Evolutionary conservation across 1,140 invertebrate species (phyloP).

Genomic region (Ceratina calcarata): DNA sequence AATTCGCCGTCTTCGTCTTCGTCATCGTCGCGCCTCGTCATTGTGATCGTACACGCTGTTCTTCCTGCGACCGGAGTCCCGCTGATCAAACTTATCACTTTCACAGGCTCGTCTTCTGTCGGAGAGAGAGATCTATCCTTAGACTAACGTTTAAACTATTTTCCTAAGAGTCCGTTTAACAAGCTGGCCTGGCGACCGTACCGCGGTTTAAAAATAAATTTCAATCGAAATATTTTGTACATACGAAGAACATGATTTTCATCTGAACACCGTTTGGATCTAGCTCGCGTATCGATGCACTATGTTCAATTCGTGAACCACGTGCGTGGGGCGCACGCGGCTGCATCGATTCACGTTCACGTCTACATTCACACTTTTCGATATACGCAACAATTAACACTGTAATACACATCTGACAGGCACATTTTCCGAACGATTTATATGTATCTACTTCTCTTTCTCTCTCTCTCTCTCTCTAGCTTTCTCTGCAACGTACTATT

Average conservation of each 20-base stretch:
- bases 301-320: background rate
- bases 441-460: background rate
- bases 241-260: constrained; percentile 57
- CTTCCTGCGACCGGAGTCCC: background rate
- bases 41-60: background rate
- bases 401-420: constrained; percentile 23
- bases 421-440: constrained; percentile 9
- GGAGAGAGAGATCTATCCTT: constrained; percentile 35
- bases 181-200: constrained; percentile 6
- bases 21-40: constrained; percentile 23
- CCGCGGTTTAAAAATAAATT: constrained; percentile 69
- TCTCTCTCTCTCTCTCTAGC: background rate
- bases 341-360: constrained; percentile 31
- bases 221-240: constrained; percentile 65
- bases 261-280: constrained; percentile 52
- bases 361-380: constrained; percentile 31
- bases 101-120: background rate
- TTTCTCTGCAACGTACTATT: background rate
- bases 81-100: background rate
- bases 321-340: background rate
- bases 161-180: constrained; percentile 34
- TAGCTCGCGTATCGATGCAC: constrained; percentile 31
- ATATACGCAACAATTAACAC: constrained; percentile 28
- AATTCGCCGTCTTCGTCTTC: constrained; percentile 22
- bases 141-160: constrained; percentile 31